phyloP scores from a whole-genome alignment of 2,888 invertebrate species.

The Cenopis cana region DNA sequence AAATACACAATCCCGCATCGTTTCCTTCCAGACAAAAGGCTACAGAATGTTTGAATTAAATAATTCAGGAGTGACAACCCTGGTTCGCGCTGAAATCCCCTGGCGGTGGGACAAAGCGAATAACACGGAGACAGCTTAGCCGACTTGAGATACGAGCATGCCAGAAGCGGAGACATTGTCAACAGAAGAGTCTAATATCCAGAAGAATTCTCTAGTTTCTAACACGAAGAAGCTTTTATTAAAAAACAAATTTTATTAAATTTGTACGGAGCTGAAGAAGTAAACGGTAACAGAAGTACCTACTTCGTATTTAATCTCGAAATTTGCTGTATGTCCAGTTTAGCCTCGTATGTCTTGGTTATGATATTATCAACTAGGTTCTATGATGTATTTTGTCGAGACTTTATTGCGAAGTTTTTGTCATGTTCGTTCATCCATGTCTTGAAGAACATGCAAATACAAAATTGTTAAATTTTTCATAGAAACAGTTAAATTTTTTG shows the following conservation, averaged over 20 bases:
- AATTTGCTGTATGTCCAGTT: not conserved
- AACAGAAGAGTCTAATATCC: not conserved
- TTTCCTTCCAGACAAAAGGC: not conserved
- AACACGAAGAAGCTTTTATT: not conserved
- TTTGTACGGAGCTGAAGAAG: not conserved
- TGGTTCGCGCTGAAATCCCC: constrained; percentile 18
- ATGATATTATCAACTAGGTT: not conserved
- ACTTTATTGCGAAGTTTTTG: not conserved
- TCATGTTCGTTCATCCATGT: no score
- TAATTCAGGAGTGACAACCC: constrained; percentile 28
- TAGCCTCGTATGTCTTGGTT: not conserved
- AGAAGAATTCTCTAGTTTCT: constrained; percentile 9
- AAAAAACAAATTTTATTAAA: not conserved
- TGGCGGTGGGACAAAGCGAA: constrained; percentile 29
- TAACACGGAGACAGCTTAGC: constrained; percentile 31
- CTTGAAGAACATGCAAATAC: no score
- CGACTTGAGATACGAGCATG: constrained; percentile 28
- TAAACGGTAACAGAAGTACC: no score
- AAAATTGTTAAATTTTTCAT: no score
- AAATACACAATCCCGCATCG: not conserved
- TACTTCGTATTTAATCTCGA: no score
- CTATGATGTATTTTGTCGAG: not conserved
- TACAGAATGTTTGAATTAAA: constrained; percentile 6
- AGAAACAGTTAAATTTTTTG: no score
- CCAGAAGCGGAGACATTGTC: not conserved